These are phyloP conservation scores for Aculops lycopersici DNA, from an alignment of 1,140 invertebrate species.

Conservation along the genomic window DNA sequence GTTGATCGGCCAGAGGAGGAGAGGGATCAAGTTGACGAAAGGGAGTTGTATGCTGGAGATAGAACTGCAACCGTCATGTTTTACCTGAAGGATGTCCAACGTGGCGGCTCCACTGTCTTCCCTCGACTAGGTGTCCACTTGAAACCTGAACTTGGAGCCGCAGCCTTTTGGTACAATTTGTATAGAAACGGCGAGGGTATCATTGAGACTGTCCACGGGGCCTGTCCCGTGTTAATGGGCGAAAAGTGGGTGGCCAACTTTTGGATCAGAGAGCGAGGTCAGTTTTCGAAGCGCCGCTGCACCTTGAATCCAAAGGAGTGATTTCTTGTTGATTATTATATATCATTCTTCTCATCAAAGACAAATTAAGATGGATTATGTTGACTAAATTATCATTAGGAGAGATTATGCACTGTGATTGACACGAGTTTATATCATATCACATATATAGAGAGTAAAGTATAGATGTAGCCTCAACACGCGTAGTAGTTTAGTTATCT, in stretches of 20 bases:
- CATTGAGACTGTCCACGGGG: constrained; percentile 18
- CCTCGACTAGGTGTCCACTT: constrained; percentile 13
- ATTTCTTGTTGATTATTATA: too few relatives aligned
- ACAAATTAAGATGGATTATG: too few relatives aligned
- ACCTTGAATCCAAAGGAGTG: constrained; percentile 10
- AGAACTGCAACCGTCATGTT: constrained; percentile 24
- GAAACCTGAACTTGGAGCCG: constrained; percentile 12
- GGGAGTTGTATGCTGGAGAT: constrained; percentile 16
- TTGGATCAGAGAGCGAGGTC: constrained; percentile 15
- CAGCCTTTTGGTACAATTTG: constrained; percentile 22
- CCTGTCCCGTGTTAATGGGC: constrained; percentile 20
- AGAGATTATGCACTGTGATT: too few relatives aligned
- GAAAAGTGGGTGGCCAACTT: constrained; percentile 20
- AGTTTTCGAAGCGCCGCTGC: constrained; percentile 13
- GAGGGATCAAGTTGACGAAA: constrained; percentile 1
- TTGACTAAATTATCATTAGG: too few relatives aligned
- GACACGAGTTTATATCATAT: too few relatives aligned
- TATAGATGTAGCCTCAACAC: too few relatives aligned
- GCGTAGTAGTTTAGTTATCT: too few relatives aligned
- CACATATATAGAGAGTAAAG: too few relatives aligned
- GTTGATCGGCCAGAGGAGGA: constrained; percentile 13
- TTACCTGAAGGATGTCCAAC: constrained; percentile 19
- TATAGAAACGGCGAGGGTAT: constrained; percentile 17
- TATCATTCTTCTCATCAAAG: too few relatives aligned
- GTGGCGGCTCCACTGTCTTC: constrained; percentile 19